Evolutionary conservation across 1,140 invertebrate species (phyloP).

Genomic region (Neodiprion virginianus): DNA sequence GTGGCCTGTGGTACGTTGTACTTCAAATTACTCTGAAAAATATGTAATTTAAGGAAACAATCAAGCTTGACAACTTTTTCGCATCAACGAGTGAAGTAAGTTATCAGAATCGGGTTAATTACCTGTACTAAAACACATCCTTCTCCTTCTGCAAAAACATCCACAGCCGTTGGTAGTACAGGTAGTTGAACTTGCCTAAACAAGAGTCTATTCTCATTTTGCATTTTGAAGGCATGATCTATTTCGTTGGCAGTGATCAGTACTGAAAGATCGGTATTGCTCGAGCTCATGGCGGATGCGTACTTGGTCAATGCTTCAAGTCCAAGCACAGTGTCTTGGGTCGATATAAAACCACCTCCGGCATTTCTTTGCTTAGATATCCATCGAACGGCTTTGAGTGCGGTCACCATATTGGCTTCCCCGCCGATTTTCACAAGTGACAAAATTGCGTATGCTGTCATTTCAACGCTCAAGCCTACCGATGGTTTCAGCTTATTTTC

Average conservation of each 20-base stretch:
- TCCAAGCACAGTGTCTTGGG: conserved; percentile 74
- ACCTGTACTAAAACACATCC: conserved; percentile 70
- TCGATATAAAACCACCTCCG: conserved; percentile 79
- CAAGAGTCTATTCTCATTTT: conserved; percentile 59
- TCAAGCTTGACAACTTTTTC: background rate
- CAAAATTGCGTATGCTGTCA: conserved; percentile 77
- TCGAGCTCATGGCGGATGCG: conserved; percentile 52
- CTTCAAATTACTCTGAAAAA: conserved; percentile 60
- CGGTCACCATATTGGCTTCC: conserved; percentile 65
- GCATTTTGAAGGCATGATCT: conserved; percentile 49
- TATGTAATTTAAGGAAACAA: background rate
- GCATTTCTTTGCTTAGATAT: conserved; percentile 77
- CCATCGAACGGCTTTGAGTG: conserved; percentile 71
- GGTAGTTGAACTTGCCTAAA: conserved; percentile 53
- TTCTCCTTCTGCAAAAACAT: conserved; percentile 62
- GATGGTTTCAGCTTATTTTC: conserved; percentile 54
- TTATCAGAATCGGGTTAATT: conserved; percentile 14
- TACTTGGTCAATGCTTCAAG: conserved; percentile 71
- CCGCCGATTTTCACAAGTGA: conserved; percentile 67
- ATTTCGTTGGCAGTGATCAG: conserved; percentile 49
- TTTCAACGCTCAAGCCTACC: conserved; percentile 69
- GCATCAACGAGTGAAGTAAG: conserved; percentile 6
- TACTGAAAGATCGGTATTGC: conserved; percentile 54
- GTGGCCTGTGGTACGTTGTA: conserved; percentile 60
- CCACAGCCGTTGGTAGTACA: conserved; percentile 58